Evolutionary conservation across 2,113 vertebrate species (phyloP), one percentile per base, ranked within the genome.

Genomic region (Lamprologus sp.): DNA sequence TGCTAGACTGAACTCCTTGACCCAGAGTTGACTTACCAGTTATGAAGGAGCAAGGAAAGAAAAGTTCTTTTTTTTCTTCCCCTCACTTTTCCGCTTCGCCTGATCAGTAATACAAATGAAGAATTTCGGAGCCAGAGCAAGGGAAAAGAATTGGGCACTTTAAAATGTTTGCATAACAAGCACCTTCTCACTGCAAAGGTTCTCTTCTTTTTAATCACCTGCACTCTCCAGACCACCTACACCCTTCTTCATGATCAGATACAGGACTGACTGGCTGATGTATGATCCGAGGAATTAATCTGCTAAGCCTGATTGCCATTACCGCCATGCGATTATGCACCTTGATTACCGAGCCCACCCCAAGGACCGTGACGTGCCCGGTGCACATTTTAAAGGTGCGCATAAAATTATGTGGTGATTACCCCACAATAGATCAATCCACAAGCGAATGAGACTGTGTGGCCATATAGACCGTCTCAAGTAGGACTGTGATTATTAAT

Each of bases 181-280:
- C 92, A 95, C 94, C 92, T 96, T 96, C 89, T 95, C 84, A 14
- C 37, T 37, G 84, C 91, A 89, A 80, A 80, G 92, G 93, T 93
- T 95, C 95, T 95, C 95, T 93, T 92, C 87, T 88, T 94, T 94
- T 96, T 96, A 97, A 97, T 97, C 96, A 97, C 96, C 94, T 94
- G 95, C 94, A 79, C 96, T 96, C 96, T 97, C 95, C 95, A 97
- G 95, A 96, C 96, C 96, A 96, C 96, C 96, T 96, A 97, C 96
- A 96, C 96, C 95, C 94, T 96, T 95, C 95, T 96, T 96, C 95
- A 95, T 90, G 94, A 96, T 96, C 95, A 95, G 95, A 96, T 93
- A 96, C 89, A 88, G 95, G 93, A 94, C 95, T 90, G 40, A 91
- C 83, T 80, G 92, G 87, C 92, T 88, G 90, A 89, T 89, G 88